These are phyloP conservation scores for Sebastes kiyomatsui DNA, from an alignment of 2,797 vertebrate species.

Conservation along the genomic window DNA sequence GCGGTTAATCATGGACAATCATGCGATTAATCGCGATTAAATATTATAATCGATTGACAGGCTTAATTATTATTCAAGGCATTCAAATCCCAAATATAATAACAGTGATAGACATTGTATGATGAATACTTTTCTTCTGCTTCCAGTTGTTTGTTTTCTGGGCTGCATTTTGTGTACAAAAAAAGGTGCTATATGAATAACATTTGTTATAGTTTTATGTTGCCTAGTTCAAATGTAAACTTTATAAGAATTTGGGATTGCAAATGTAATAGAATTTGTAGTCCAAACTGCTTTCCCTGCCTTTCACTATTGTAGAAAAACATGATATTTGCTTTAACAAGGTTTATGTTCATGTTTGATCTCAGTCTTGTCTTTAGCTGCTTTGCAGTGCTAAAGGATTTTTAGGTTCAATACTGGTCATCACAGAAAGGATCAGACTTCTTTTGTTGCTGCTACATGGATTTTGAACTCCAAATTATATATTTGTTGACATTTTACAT, in stretches of 20 bases:
- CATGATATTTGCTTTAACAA: neutral
- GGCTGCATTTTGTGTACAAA: neutral
- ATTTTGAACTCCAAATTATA: neutral
- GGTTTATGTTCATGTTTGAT: neutral
- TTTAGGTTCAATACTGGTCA: neutral
- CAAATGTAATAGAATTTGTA: neutral
- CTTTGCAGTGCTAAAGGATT: neutral
- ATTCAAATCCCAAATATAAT: neutral
- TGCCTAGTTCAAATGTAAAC: neutral
- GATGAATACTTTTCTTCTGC: neutral
- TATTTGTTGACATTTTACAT: no score
- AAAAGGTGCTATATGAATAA: neutral
- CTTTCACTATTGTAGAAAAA: no score
- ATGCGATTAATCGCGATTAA: no score
- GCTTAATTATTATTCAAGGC: no score
- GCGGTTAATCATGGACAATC: no score
- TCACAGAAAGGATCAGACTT: neutral
- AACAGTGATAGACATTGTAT: neutral
- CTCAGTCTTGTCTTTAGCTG: neutral
- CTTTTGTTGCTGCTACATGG: no score
- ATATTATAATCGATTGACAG: no score
- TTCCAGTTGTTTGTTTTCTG: neutral
- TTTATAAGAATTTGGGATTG: neutral
- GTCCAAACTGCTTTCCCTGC: neutral
- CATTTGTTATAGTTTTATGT: neutral